Evolutionary conservation across 2,888 invertebrate genomes (phyloP), one percentile per base, ranked within the genome.

Genomic region (Drosophila pegasa): DNA sequence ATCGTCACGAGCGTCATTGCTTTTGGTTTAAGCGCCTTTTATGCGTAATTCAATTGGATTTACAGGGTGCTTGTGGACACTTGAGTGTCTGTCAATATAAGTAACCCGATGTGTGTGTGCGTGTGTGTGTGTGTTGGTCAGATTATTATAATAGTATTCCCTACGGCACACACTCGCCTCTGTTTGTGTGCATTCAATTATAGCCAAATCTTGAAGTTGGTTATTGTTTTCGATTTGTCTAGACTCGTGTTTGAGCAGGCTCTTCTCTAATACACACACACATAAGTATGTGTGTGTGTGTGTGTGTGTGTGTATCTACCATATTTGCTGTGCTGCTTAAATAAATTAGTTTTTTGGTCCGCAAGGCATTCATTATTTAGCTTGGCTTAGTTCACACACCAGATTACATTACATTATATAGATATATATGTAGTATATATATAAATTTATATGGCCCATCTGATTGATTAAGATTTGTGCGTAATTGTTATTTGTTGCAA

Each of bases 11-110:
- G 51, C 37, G 58, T 82, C 83, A 71, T 86, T 84, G 83, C 78
- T 73, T 83, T 87, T 75, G 74, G 62, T 71, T 82, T 85, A 85
- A 86, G 85, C 85, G 85, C 80, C 85, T 80, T 85, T 81, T 80
- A 86, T 86, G 80, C 80, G 78, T 82, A 87, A 87, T 86, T 86
- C 87, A 80, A 87, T 87, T 82, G 76, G 83, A 75, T 84, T 87
- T 84, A 84, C 83, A 85, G 88, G 86, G 83, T 84, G 83, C 83
- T 84, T 84, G 83, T 60, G 88, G 77, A 87, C 83, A 84, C 83
- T 84, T 85, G 83, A 84, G 86, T 84, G 65, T 84, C 88, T 84
- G 86, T 84, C 83, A 84, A 84, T 82, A 84, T 79, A 67, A 60
- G 50, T 22, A 33, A 6, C 22, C 8, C 16, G 38, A 35, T 50